Percentiles rank a stretch among this genome's conserved stretches.
Conservation (phyloP, 1,140 invertebrate genomes). For the Polypedilum vanderplanki region DNA sequence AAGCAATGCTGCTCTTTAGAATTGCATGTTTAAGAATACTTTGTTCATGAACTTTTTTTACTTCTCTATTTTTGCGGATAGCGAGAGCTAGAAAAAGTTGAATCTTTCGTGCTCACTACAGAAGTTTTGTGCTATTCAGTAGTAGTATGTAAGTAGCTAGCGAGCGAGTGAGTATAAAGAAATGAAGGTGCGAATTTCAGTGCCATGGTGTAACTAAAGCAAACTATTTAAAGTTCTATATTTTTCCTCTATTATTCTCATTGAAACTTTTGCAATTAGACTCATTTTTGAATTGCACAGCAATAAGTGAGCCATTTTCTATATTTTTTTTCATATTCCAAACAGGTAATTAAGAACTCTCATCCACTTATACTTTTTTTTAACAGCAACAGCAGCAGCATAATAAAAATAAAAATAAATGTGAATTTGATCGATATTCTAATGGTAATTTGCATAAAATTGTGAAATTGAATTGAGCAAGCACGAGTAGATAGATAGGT, state of each 20-base stretch:
- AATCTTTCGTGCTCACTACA: neutral
- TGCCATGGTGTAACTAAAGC: slow-evolving; percentile 4
- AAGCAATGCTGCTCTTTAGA: neutral
- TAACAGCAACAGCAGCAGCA: neutral
- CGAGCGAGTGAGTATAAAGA: neutral
- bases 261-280: slow-evolving; percentile 14
- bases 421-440: slow-evolving; percentile 11
- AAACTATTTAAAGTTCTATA: neutral
- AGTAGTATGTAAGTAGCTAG: neutral
- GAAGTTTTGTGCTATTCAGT: too few species aligned
- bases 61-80: neutral
- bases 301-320: neutral
- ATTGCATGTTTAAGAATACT: slow-evolving; percentile 14
- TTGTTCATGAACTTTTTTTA: neutral
- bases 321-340: neutral
- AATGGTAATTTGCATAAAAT: neutral
- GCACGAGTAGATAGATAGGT: too few species aligned
- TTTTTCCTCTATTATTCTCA: neutral
- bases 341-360: slow-evolving; percentile 1
- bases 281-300: neutral
- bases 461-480: neutral
- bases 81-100: neutral
- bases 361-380: neutral
- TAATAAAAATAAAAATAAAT: neutral
- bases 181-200: slow-evolving; percentile 16